Evolutionary conservation across 2,888 invertebrate genomes (phyloP), one percentile per base, ranked within the genome.

Genomic region (Apamea crenata): DNA sequence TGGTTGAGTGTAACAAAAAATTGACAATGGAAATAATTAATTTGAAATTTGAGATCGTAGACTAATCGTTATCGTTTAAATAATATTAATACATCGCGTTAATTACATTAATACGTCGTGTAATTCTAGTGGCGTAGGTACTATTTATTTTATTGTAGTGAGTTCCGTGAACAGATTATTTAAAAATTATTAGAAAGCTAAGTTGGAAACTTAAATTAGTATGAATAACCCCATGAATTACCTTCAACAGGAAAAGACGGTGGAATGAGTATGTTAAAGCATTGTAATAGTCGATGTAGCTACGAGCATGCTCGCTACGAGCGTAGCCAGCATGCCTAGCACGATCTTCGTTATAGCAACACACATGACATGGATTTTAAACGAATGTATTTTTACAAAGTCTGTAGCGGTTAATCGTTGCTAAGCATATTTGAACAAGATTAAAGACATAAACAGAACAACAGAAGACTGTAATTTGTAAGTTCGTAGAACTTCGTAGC

Each of bases 401-500:
- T 56, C 2, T n/a, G 5, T 3, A 18, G 25, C 44, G n/a, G n/a
- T 10, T 32, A n/a, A n/a, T 18, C 56, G n/a, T 18, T 8, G 18
- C 5, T 10, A 25, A 12, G 32, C 44, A 18, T 32, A 25, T 44
- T 29, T 56, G 40, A 32, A 29, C 0, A 21, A 61, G n/a, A 72
- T 14, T 10, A 44, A n/a, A n/a, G 12, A 18, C 6, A 36, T 18
- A 36, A 44, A 29, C 21, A 16, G 16, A 16, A 18, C 25, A 32
- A 47, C 5, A 8, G 2, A 25, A 18, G 0, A 36, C 53, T 21
- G 63, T 18, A 29, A 71, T 40, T 29, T 53, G 25, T 56, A 40
- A n/a, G 21, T 59, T 40, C 75, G 83, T 79, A 83, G 83, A 83
- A 73, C 18, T 16, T 56, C 83, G 83, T 79, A 78, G 84, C 79